Conservation (phyloP, 2,888 invertebrate genomes). For the Epistrophe eligans region DNA sequence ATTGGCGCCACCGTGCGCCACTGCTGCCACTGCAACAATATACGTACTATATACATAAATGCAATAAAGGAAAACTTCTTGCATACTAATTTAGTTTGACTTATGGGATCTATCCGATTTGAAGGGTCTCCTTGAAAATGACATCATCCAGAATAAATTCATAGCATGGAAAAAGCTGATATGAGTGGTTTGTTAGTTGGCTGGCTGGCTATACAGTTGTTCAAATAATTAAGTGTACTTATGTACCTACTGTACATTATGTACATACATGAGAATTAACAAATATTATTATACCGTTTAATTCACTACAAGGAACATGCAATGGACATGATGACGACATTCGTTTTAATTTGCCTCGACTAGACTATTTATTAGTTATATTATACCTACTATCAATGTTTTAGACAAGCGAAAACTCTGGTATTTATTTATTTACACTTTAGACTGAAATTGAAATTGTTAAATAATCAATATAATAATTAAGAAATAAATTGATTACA, state of each 20-base stretch:
- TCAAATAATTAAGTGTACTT: constrained; percentile 15
- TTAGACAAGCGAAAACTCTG: too few relatives aligned
- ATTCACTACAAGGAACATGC: neutral
- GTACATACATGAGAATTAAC: constrained; percentile 25
- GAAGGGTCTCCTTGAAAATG: constrained; percentile 44
- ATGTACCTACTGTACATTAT: too few relatives aligned
- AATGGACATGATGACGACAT: too few relatives aligned
- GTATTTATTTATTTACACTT: too few relatives aligned
- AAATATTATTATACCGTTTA: constrained; percentile 39
- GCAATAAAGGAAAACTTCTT: constrained; percentile 72
- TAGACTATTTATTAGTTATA: too few relatives aligned
- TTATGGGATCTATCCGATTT: constrained; percentile 60
- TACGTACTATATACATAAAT: constrained; percentile 32
- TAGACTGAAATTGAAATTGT: too few relatives aligned
- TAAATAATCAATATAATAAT: too few relatives aligned
- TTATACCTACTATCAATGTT: too few relatives aligned
- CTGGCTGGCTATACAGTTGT: neutral
- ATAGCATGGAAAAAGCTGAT: constrained; percentile 8
- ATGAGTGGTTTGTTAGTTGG: constrained; percentile 1
- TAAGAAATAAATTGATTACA: too few relatives aligned
- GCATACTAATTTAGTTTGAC: constrained; percentile 67
- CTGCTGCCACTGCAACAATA: constrained; percentile 44
- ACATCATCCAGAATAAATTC: constrained; percentile 26
- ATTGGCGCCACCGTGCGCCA: constrained; percentile 11
- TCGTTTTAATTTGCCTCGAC: too few relatives aligned